These are phyloP conservation scores for Mayetiola destructor DNA, from an alignment of 2,888 invertebrate species.

Conservation along the genomic window DNA sequence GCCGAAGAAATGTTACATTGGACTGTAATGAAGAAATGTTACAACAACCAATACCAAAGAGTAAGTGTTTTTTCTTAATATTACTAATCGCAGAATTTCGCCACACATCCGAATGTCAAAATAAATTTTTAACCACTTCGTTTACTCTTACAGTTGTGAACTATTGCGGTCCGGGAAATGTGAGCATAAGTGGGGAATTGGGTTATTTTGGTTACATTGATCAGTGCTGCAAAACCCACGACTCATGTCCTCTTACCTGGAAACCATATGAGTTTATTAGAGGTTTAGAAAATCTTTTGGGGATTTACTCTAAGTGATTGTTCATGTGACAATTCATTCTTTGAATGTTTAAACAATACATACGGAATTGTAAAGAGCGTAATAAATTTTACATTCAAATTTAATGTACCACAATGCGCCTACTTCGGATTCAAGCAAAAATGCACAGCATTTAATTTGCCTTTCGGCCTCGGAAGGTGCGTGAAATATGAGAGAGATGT, in stretches of 20 bases:
- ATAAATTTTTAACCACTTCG: background rate
- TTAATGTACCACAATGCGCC: conserved; percentile 10
- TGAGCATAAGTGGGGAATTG: background rate
- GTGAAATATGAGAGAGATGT: conserved; percentile 9
- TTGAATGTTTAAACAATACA: conserved; percentile 9
- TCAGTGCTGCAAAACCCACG: conserved; percentile 2
- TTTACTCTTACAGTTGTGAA: background rate
- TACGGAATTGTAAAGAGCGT: conserved; percentile 10
- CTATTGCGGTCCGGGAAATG: background rate
- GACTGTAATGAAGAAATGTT: background rate
- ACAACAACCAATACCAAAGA: background rate
- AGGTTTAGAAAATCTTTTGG: conserved; percentile 9
- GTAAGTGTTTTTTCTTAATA: background rate
- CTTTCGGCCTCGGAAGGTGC: conserved; percentile 8
- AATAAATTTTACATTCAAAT: conserved; percentile 10
- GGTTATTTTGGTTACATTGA: background rate
- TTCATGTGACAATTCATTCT: conserved; percentile 11
- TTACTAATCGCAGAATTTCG: background rate
- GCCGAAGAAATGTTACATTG: background rate
- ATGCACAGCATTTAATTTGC: conserved; percentile 10
- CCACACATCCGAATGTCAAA: background rate
- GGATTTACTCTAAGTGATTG: conserved; percentile 7
- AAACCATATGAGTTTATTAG: background rate
- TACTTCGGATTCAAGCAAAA: conserved; percentile 10
- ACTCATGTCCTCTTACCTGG: background rate